Evolutionary conservation across 2,797 vertebrate species (phyloP), one percentile per base, ranked within the genome.

Genomic region (Phaenicophaeus curvirostris): DNA sequence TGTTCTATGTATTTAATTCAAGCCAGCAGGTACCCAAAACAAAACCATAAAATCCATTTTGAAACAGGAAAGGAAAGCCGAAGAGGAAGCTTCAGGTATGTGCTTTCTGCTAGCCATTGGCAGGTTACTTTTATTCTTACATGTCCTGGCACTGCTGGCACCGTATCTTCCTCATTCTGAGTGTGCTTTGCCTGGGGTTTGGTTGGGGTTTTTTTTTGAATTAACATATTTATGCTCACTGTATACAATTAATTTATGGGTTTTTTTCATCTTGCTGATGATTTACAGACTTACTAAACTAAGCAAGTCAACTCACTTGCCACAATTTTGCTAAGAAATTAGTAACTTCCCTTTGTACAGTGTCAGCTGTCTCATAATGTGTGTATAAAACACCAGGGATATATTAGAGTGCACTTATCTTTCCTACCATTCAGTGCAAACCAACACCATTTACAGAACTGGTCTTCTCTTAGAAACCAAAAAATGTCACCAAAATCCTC

Each of bases 361-460:
- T 37, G 23, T 59, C 9, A 15, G 11, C 20, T 68, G 6, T 46
- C 15, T 63, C 39, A 28, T 46, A 50, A 19, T 9, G 57, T 68
- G 13, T 2, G 1, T 53, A 54, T 37, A 57, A 73, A 73, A 44
- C 37, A 39, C 33, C 51, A 44, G 48, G 24, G 48, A 35, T n/a
- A 35, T n/a, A 50, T 9, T 12, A 27, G 14, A 44, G 48, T 54
- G n/a, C 51, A 92, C 94, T 68, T 96, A 95, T 72, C 84, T 96
- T 95, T 94, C 37, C n/a, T 59, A 72, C 46, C 13, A 42, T 73
- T 93, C 72, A 83, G 68, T 78, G 41, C 53, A 68, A 46, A 46
- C 28, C 39, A 57, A 39, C 51, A 46, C 17, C 13, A 50, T 76
- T 82, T 69, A 92, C 23, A 76, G 85, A 88, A 44, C 20, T n/a